Evolutionary conservation across 2,888 invertebrate genomes (phyloP).

Genomic region (Drosophila infuscata): DNA sequence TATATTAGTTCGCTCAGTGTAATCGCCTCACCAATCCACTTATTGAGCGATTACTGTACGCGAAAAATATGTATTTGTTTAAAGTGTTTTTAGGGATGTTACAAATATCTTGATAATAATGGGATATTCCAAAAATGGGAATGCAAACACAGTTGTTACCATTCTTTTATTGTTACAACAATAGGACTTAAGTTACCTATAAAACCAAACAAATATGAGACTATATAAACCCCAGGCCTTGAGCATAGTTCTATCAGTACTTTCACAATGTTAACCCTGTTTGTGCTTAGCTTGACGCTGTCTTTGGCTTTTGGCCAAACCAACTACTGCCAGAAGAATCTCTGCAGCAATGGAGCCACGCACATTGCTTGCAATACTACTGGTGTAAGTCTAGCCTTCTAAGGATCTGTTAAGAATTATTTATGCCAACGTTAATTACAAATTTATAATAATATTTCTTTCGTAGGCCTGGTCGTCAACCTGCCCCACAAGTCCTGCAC

Average conservation of each 20-base stretch:
- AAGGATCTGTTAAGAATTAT: not conserved
- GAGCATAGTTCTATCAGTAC: conserved; percentile 10
- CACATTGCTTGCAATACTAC: conserved; percentile 52
- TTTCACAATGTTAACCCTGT: conserved; percentile 38
- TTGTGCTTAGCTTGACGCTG: conserved; percentile 20
- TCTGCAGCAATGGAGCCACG: conserved; percentile 17
- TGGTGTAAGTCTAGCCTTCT: conserved; percentile 44
- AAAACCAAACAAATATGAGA: not conserved
- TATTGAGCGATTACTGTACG: not conserved
- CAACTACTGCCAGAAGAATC: conserved; percentile 39
- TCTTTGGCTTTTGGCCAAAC: conserved; percentile 20
- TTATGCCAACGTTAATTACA: not conserved
- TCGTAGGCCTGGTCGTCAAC: conserved; percentile 33
- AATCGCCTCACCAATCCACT: not conserved
- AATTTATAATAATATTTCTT: no score
- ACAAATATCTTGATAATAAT: not conserved
- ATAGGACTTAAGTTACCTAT: not conserved
- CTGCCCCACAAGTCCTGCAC: conserved; percentile 45
- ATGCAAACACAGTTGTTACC: conserved; percentile 28
- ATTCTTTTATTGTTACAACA: conserved; percentile 1
- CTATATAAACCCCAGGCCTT: conserved; percentile 30
- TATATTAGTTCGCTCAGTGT: not conserved
- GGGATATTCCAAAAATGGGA: conserved; percentile 1
- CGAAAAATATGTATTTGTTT: not conserved
- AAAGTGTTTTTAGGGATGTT: conserved; percentile 1